Conservation (phyloP, 37 sponge, comb jelly and placozoan species). For the Bolinopsis microptera region DNA sequence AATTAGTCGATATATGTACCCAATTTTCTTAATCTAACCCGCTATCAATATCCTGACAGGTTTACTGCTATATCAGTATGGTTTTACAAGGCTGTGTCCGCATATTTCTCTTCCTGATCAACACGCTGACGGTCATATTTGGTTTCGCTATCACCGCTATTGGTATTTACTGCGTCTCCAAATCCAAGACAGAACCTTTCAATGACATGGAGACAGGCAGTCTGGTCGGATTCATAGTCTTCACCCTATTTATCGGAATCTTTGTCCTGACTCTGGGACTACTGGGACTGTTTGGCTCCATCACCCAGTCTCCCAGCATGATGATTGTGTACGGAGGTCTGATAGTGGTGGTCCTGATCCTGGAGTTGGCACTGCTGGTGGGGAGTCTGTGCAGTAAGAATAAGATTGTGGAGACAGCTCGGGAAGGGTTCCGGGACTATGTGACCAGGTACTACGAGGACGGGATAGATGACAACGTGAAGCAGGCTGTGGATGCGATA, state of each 20-base stretch:
- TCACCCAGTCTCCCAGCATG: slow-evolving; percentile 10
- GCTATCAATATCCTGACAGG: too few relatives aligned
- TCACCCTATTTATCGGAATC: neutral
- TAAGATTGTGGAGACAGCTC: neutral
- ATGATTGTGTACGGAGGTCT: neutral
- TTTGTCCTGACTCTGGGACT: slow-evolving; percentile 11
- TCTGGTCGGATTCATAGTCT: slow-evolving; percentile 14
- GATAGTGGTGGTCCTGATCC: neutral
- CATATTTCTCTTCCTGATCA: slow-evolving; percentile 12
- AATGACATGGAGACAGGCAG: neutral
- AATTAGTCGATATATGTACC: too few relatives aligned
- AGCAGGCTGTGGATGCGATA: neutral
- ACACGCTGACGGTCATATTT: neutral
- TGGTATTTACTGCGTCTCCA: slow-evolving; percentile 18
- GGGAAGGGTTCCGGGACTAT: neutral
- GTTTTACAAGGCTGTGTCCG: neutral
- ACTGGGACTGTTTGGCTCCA: neutral
- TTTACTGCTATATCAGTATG: too few relatives aligned
- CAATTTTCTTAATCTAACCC: too few relatives aligned
- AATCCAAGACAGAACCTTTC: neutral
- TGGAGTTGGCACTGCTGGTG: neutral
- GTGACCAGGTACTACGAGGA: neutral
- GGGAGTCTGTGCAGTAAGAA: neutral
- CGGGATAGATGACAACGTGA: neutral
- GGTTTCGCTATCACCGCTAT: neutral